These are phyloP conservation scores for Thalassophryne amazonica DNA, from an alignment of 2,797 vertebrate species.

Conservation along the genomic window DNA sequence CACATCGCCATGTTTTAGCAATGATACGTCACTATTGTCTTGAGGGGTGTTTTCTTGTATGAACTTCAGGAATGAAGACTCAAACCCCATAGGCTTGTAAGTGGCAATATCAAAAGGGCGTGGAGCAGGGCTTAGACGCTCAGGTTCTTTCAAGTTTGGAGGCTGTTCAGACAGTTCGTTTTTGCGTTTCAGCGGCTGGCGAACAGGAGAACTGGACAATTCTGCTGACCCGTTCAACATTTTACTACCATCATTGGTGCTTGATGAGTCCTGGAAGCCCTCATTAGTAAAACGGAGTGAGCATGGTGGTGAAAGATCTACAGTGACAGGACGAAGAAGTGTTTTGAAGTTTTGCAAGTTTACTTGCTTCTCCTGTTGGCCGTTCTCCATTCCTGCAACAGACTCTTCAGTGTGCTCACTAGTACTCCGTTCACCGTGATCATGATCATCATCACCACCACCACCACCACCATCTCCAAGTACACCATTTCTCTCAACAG, in stretches of 20 bases:
- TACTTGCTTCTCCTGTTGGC: constrained; percentile 53
- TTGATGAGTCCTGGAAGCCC: constrained; percentile 43
- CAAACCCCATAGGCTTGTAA: constrained; percentile 95
- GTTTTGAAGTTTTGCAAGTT: constrained; percentile 66
- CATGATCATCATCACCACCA: too few species aligned
- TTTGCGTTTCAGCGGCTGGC: constrained; percentile 83
- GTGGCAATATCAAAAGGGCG: constrained; percentile 85
- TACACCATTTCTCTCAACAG: constrained; percentile 60
- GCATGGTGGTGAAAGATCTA: constrained; percentile 77
- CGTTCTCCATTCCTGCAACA: constrained; percentile 4
- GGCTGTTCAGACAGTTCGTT: constrained; percentile 80
- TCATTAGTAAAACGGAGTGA: constrained; percentile 67
- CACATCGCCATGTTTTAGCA: too few species aligned
- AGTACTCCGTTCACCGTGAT: constrained; percentile 65
- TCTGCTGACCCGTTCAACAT: constrained; percentile 52
- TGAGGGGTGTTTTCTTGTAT: constrained; percentile 86
- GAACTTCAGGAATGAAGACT: constrained; percentile 95
- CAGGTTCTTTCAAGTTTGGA: constrained; percentile 60
- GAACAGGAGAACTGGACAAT: constrained; percentile 53
- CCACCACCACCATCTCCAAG: constrained; percentile 73
- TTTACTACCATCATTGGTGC: constrained; percentile 67
- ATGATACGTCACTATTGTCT: too few species aligned
- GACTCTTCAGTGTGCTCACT: constrained; percentile 52
- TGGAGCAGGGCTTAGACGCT: constrained; percentile 38
- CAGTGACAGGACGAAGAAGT: constrained; percentile 67